Evolutionary conservation across 2,797 vertebrate genomes (phyloP).

Genomic region (Furcifer pardalis): DNA sequence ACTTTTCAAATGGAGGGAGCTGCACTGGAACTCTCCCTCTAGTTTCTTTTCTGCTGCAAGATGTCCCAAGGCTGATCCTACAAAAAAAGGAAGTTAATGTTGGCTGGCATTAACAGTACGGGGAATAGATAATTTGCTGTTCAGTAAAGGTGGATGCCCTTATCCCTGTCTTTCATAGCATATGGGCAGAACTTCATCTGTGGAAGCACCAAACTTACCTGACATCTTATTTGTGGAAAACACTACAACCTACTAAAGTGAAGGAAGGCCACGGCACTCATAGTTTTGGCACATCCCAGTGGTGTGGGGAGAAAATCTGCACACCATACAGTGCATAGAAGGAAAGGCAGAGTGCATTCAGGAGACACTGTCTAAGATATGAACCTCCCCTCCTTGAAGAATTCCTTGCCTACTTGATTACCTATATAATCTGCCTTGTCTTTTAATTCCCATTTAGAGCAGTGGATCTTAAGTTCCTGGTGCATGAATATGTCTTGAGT

Average conservation of each 20-base stretch:
- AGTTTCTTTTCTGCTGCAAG: neutral
- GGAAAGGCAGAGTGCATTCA: neutral
- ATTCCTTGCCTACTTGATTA: neutral
- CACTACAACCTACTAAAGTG: neutral
- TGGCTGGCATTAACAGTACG: neutral
- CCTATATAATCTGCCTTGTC: slow-evolving; percentile 14
- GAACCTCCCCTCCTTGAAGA: no score
- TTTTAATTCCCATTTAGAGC: slow-evolving; percentile 18
- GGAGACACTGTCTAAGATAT: neutral
- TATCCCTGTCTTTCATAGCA: neutral
- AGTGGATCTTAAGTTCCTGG: slow-evolving; percentile 1
- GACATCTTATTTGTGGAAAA: neutral
- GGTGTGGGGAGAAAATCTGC: neutral
- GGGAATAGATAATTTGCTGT: neutral
- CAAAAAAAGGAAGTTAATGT: neutral
- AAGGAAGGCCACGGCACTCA: neutral
- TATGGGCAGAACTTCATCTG: neutral
- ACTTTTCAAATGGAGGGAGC: slow-evolving; percentile 9
- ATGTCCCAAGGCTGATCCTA: neutral
- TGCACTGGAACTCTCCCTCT: neutral
- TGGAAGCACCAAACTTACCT: neutral
- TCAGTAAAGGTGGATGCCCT: neutral
- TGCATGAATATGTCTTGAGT: neutral
- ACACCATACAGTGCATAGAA: neutral
- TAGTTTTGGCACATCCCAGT: neutral